Conservation (phyloP, 1,140 invertebrate genomes). For the Plodia interpunctella region DNA sequence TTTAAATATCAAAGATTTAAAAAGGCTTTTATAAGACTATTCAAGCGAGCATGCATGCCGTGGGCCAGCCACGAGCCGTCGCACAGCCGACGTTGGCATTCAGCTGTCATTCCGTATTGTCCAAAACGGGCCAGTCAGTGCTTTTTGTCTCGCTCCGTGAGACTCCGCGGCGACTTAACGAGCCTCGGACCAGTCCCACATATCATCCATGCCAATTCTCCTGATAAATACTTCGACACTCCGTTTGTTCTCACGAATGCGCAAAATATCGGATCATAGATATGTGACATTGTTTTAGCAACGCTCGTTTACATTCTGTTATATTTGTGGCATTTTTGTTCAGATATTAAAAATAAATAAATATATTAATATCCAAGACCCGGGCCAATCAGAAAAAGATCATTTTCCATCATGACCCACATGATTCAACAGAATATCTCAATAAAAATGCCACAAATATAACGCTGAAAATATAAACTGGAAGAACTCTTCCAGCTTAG, state of each 20-base stretch:
- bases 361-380: no score
- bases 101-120: conserved; percentile 66
- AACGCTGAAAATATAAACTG: no score
- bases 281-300: neutral
- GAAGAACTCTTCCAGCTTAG: no score
- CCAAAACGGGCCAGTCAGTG: conserved; percentile 58
- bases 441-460: no score
- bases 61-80: conserved; percentile 35
- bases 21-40: neutral
- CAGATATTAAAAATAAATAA: no score
- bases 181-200: conserved; percentile 69
- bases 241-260: conserved; percentile 45
- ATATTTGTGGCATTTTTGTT: no score
- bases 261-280: neutral
- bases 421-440: no score
- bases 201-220: conserved; percentile 66
- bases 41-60: conserved; percentile 5
- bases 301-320: no score
- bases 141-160: conserved; percentile 70
- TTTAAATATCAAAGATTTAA: conserved; percentile 3
- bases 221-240: conserved; percentile 59
- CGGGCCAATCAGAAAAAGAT: no score
- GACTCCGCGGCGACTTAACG: conserved; percentile 66
- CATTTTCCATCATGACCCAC: no score
- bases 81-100: conserved; percentile 60